Evolutionary conservation across 2,113 vertebrate genomes (phyloP), one percentile per base, ranked within the genome.

Genomic region (Burhinus oedicnemus): DNA sequence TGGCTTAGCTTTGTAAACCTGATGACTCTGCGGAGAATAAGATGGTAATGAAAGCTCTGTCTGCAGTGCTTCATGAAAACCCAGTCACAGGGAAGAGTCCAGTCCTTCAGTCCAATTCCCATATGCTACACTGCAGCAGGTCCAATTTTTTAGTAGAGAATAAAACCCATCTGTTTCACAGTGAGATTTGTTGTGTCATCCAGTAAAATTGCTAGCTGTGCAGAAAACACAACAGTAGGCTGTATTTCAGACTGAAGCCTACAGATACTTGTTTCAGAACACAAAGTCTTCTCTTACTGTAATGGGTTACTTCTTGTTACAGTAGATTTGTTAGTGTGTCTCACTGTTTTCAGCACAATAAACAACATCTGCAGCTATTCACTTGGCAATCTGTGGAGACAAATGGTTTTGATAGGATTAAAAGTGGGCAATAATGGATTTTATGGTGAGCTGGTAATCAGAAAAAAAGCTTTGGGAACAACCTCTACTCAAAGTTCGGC

Each of bases 291-390:
- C 54, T 51, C 58, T 60, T 60, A 65, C 49, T 32, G 19, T 60
- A 87, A 80, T 74, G 60, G 64, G 49, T 78, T 89, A 65, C 45
- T 76, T 77, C 87, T 93, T 91, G 64, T 93, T 93, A n/a, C 64
- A 78, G 88, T 60, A 76, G 77, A 87, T 96, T 86, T 96, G 72
- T 94, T 83, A 61, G 18, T 11, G 9, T 74, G 58, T 86, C 71
- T 86, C 51, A 15, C 38, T 72, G 58, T 34, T 55, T 54, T 92
- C 79, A 75, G 79, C 70, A 76, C 66, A 86, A 80, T 93, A 94
- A 95, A 94, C 78, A 61, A 66, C 55, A 82, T 78, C 90, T 89
- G 66, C 57, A 91, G 74, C 70, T 79, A 40, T 72, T 89, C 61
- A 38, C 52, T 90, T 71, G 57, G 60, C 54, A 82, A 79, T 79